Evolutionary conservation across 2,113 vertebrate species (phyloP).

Genomic region (Esox niger): DNA sequence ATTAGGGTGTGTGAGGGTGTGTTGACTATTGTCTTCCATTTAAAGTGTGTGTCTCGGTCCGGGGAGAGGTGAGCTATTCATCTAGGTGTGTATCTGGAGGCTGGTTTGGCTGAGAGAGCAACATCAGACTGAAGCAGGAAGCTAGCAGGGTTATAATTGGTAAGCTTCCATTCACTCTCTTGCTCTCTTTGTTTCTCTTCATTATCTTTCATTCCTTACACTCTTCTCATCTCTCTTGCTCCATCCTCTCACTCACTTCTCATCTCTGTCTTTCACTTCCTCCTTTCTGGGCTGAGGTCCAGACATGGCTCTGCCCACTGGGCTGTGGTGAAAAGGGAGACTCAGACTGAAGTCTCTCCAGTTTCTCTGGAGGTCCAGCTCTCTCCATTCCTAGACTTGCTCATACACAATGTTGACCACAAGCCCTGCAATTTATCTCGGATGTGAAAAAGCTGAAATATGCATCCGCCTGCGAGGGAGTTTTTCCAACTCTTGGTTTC

Average conservation of each 20-base stretch:
- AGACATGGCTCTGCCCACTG: conserved; percentile 32
- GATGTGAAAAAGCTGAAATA: conserved; percentile 56
- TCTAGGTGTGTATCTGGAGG: conserved; percentile 47
- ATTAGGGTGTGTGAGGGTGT: too few species aligned
- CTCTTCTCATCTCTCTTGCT: neutral
- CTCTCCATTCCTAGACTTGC: conserved; percentile 40
- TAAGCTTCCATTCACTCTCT: conserved; percentile 31
- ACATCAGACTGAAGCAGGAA: conserved; percentile 52
- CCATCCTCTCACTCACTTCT: conserved; percentile 8
- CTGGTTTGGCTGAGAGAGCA: conserved; percentile 39
- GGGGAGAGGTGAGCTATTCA: conserved; percentile 24
- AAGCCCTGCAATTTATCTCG: conserved; percentile 62
- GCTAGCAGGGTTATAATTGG: conserved; percentile 51
- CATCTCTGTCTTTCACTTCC: conserved; percentile 3
- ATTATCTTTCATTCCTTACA: neutral
- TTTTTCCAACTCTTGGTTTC: conserved; percentile 58
- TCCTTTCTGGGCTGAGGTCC: conserved; percentile 44
- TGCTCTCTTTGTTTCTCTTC: conserved; percentile 24
- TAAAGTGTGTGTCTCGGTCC: neutral
- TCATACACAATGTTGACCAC: conserved; percentile 46
- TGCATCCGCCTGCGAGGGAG: conserved; percentile 43
- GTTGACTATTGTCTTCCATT: neutral
- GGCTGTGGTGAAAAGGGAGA: neutral
- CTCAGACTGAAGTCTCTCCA: conserved; percentile 35
- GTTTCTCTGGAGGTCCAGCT: conserved; percentile 43